Base-by-base conservation (phyloP, 2,888 invertebrate genomes). In the Glomeris marginata region DNA sequence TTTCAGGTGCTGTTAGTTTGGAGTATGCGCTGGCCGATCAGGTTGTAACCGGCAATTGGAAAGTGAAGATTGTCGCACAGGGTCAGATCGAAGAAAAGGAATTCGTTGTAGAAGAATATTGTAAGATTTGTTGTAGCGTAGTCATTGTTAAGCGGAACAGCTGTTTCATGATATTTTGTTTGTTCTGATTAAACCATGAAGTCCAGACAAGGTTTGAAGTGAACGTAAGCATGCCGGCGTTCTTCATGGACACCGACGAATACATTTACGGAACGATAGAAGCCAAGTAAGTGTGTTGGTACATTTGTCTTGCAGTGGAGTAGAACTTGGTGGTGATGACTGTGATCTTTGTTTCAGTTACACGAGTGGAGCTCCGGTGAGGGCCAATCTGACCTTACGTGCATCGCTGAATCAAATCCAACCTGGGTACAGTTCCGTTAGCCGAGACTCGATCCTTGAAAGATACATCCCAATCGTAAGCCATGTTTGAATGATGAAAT, bases 181-280 rank as follows among this genome's bases (percentile, higher is more conserved):
- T 15, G 15, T 2, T 38, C 8, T 15, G 3, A 28, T 28, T 5
- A 28, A 8, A 28, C 28, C 28, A 28, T 58, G 37, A 57, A 70
- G 69, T 91, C 67, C 90, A 90, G 67, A 90, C 91, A 0, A 74
- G 91, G 58, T 92, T 86, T 64, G 92, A 94, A 73, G 81, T 91
- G 1, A 94, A 94, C 67, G 90, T 95, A 0, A 91, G 90, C 0
- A 90, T 92, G 82, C 87, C 92, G 0, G 84, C 91, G 1, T 91
- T 90, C 67, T 85, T 94, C 71, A 84, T 91, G 66, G 84, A 84
- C 61, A 82, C 82, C 20, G 88, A 90, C 60, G 77, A 74, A 10
- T 88, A 72, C 62, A 79, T 95, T 62, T 76, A 80, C 62, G 95
- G 94, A 0, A 77, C 80, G 1, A 77, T 95, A 2, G 83, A 86